Evolutionary conservation across 2,113 vertebrate species (phyloP).

Genomic region (Polyodon spathula): DNA sequence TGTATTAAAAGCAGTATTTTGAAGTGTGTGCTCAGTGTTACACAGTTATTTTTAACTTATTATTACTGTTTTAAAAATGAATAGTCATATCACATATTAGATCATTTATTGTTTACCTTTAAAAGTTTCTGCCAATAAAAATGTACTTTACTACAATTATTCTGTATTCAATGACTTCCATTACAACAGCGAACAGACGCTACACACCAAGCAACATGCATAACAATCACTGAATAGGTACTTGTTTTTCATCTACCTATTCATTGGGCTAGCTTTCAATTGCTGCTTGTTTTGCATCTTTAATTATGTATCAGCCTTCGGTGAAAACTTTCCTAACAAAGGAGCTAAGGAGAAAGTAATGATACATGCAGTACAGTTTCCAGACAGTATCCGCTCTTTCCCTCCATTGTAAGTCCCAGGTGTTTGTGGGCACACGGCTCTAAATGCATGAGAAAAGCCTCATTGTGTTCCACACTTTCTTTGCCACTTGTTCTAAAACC

Average conservation of each 20-base stretch:
- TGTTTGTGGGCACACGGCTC: constrained; percentile 63
- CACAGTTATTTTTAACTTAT: too few relatives aligned
- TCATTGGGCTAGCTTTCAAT: constrained; percentile 60
- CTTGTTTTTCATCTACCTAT: constrained; percentile 64
- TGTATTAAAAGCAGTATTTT: too few relatives aligned
- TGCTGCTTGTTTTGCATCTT: constrained; percentile 64
- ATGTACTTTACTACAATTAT: too few relatives aligned
- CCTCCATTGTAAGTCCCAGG: constrained; percentile 71
- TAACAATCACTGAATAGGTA: constrained; percentile 63
- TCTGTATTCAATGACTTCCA: too few relatives aligned
- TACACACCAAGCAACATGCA: constrained; percentile 43
- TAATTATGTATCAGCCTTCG: constrained; percentile 50
- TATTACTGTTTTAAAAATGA: too few relatives aligned
- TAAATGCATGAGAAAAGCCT: constrained; percentile 42
- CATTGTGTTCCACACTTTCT: constrained; percentile 63
- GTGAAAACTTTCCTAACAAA: constrained; percentile 36
- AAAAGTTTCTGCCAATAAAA: too few relatives aligned
- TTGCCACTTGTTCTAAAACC: constrained; percentile 65
- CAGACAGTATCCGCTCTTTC: constrained; percentile 36
- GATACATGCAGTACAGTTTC: constrained; percentile 42
- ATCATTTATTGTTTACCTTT: too few relatives aligned
- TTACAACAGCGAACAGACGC: background rate
- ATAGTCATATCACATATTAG: too few relatives aligned
- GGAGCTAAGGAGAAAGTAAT: constrained; percentile 42
- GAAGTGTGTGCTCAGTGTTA: too few relatives aligned